Percentiles rank a stretch among this genome's conserved stretches.
Evolutionary conservation across 2,888 invertebrate genomes (phyloP).

Genomic region (Allophyes oxyacanthae): DNA sequence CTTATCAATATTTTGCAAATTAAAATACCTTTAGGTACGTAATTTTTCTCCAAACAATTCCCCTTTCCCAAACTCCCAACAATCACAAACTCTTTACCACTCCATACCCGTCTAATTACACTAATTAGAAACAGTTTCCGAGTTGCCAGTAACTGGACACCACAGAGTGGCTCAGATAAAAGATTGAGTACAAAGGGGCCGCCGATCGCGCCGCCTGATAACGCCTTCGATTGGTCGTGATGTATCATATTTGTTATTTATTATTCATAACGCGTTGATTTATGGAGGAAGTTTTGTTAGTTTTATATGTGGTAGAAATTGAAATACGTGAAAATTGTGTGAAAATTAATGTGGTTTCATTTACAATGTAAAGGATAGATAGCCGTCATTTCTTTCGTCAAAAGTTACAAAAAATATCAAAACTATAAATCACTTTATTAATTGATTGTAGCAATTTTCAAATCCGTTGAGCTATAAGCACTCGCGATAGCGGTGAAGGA

Average conservation of each 20-base stretch:
- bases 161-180: constrained; percentile 67
- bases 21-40: neutral
- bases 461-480: no score
- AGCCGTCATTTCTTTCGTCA: no score
- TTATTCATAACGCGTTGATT: constrained; percentile 20
- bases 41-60: neutral
- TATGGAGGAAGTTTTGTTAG: constrained; percentile 15
- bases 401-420: no score
- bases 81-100: constrained; percentile 45
- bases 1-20: no score
- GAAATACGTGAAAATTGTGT: neutral
- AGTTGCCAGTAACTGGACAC: constrained; percentile 74
- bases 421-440: no score
- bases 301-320: constrained; percentile 5
- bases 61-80: constrained; percentile 13
- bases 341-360: no score
- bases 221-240: constrained; percentile 52
- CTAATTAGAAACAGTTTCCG: constrained; percentile 84
- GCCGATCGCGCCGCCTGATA: constrained; percentile 68
- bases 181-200: constrained; percentile 63
- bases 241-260: constrained; percentile 62
- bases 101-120: constrained; percentile 71
- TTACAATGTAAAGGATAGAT: no score
- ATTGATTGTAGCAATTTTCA: no score
- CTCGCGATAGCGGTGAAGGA: no score